phyloP scores from a whole-genome alignment of 2,113 vertebrate genomes.

The Zosterops lateralis region DNA sequence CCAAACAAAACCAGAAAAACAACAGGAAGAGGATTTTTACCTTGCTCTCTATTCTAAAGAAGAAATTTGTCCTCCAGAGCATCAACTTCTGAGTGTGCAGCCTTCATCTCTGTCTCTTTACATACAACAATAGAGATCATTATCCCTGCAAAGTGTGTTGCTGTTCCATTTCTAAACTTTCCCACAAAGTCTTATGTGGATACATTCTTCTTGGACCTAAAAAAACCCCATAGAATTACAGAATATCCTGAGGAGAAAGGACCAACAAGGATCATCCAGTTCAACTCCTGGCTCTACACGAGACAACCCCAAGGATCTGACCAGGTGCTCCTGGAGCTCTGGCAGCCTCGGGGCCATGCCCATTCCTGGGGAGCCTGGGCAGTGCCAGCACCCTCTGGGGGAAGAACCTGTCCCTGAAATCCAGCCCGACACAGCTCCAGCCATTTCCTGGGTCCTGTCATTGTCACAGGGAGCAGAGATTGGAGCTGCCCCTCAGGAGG shows the following conservation, averaged over 20 bases:
- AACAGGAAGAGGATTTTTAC: neutral
- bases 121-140: accelerated
- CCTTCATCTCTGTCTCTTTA: neutral
- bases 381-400: neutral
- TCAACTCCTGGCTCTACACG: neutral
- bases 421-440: neutral
- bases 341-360: accelerated
- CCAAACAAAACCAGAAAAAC: too few relatives aligned
- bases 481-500: accelerated
- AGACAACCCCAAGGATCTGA: neutral
- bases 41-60: neutral
- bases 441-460: neutral
- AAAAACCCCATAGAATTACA: neutral
- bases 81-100: neutral
- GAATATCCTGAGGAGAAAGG: neutral
- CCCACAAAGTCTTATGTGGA: neutral
- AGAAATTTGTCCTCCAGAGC: neutral
- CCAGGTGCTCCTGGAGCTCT: neutral
- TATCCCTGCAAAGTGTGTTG: accelerated
- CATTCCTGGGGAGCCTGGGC: neutral
- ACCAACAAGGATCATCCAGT: neutral
- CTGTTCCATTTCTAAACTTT: neutral
- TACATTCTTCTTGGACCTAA: neutral
- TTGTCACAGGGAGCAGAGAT: neutral
- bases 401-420: neutral